Evolutionary conservation across 2,888 invertebrate genomes (phyloP).

Genomic region (Drosophila subsilvestris): DNA sequence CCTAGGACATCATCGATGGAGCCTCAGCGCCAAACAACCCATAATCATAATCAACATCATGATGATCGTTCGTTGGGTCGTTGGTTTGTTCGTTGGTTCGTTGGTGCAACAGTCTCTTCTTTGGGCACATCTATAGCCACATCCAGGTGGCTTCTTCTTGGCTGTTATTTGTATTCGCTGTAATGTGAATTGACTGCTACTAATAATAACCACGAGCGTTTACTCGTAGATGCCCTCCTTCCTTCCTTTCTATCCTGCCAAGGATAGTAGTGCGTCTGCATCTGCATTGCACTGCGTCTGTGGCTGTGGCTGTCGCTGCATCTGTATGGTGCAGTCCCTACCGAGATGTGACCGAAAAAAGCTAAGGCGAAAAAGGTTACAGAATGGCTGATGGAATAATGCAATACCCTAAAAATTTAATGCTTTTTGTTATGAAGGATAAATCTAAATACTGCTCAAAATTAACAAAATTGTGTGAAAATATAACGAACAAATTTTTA

Average conservation of each 20-base stretch:
- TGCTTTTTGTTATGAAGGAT: too few species aligned
- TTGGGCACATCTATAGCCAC: conserved; percentile 24
- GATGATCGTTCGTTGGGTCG: conserved; percentile 7
- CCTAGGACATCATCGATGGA: conserved; percentile 47
- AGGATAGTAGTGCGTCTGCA: conserved; percentile 26
- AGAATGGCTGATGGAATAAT: neutral
- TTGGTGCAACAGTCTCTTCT: conserved; percentile 3
- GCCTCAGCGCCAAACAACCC: conserved; percentile 59
- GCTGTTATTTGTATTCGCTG: conserved; percentile 74
- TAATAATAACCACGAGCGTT: conserved; percentile 71
- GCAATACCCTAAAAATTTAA: neutral
- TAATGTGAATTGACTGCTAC: conserved; percentile 76
- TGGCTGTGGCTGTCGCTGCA: neutral
- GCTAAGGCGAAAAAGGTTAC: neutral
- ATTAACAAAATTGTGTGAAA: too few species aligned
- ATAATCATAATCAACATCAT: conserved; percentile 62
- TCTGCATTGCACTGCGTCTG: neutral
- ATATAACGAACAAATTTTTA: too few species aligned
- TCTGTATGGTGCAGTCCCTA: conserved; percentile 2
- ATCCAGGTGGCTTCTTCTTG: conserved; percentile 52
- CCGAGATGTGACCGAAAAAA: conserved; percentile 32
- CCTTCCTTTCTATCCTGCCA: neutral
- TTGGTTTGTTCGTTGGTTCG: too few species aligned
- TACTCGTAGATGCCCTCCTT: conserved; percentile 36
- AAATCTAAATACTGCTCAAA: too few species aligned